Base-by-base conservation (phyloP, 64 coral and sea anemone genomes). In the Anthopleura sola region DNA sequence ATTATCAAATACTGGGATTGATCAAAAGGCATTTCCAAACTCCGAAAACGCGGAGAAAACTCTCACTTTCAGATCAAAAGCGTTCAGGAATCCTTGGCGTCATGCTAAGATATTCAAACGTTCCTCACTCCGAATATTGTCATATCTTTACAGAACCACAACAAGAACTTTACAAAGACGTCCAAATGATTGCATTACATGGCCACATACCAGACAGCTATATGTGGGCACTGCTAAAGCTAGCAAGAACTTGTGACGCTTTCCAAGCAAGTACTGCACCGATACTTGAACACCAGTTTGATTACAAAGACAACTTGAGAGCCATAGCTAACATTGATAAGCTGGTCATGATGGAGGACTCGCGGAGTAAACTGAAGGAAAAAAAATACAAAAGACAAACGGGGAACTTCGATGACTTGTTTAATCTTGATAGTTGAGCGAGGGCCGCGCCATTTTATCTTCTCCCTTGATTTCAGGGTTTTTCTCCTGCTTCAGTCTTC, bases 191-290 rank as follows among this genome's bases (percentile, higher is more conserved):
- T 21, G 76, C 37, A 48, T 29, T 79, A 24, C 36, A 48, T 2
- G 44, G 44, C 17, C 76, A 48, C 24, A 26, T 79, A 44, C 37
- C 76, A 21, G 44, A 79, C 44, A 48, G 76, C 18, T 79, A 44
- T 37, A 79, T 79, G 76, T 44, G 76, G 76, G 26, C 76, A 79
- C 24, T 79, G 20, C 14, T 79, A 17, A 79, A 79, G 76, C 24
- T 79, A 24, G 39, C 76, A 79, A 79, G 76, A 47, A 37, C 11
- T 15, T 48, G 44, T 28, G 76, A 71, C 34, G 28, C 31, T 15
- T 34, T 71, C 28, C 0, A 71, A 32, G 66, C 66, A 13, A 71
- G 66, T 17, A 71, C 66, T 2, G 29, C 24, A 32, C 66, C 66
- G 31, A 71, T 71, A 34, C 66, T 71, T 13, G 29, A 29, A 3